Percentiles rank a stretch among this genome's conserved stretches.
These are phyloP conservation scores for Marmota flaviventris DNA, from an alignment of 2,113 vertebrate genomes.

Conservation along the genomic window DNA sequence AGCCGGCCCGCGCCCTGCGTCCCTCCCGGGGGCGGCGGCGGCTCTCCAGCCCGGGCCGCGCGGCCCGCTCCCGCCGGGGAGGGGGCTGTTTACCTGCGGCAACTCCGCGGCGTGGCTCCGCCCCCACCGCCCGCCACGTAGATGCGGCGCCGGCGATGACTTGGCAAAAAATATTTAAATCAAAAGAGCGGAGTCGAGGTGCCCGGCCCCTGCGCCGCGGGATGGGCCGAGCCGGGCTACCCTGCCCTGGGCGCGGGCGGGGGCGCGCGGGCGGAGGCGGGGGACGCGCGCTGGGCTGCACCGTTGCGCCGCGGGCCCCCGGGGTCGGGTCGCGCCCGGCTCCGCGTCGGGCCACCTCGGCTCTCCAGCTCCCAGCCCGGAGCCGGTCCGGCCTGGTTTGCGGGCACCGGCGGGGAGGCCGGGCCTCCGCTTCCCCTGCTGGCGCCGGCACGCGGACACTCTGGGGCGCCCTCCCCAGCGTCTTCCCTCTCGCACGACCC, in stretches of 20 bases:
- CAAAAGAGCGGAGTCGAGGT: background rate
- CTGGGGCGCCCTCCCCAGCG: background rate
- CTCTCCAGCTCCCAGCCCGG: background rate
- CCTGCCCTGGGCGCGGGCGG: background rate
- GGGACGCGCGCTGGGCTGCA: background rate
- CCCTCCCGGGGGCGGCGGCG: constrained; percentile 66
- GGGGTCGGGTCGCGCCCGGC: background rate
- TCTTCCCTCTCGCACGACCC: background rate
- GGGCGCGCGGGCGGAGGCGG: background rate
- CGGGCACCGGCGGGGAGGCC: background rate
- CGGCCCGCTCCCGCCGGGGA: constrained; percentile 55
- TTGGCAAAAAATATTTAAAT: constrained; percentile 65
- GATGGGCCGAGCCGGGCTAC: background rate
- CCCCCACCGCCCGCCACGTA: constrained; percentile 50
- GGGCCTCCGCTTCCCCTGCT: background rate
- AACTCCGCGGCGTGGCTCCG: constrained; percentile 56
- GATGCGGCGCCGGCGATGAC: constrained; percentile 75
- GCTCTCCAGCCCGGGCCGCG: constrained; percentile 50
- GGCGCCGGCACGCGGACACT: background rate
- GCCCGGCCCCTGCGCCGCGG: background rate
- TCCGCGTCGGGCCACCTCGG: background rate
- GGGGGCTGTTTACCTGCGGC: constrained; percentile 77
- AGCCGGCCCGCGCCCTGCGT: constrained; percentile 39
- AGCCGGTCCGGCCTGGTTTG: background rate
- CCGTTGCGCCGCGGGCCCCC: background rate